Evolutionary conservation across 2,113 vertebrate species (phyloP), one percentile per base, ranked within the genome.

Genomic region (Anoplopoma fimbria): DNA sequence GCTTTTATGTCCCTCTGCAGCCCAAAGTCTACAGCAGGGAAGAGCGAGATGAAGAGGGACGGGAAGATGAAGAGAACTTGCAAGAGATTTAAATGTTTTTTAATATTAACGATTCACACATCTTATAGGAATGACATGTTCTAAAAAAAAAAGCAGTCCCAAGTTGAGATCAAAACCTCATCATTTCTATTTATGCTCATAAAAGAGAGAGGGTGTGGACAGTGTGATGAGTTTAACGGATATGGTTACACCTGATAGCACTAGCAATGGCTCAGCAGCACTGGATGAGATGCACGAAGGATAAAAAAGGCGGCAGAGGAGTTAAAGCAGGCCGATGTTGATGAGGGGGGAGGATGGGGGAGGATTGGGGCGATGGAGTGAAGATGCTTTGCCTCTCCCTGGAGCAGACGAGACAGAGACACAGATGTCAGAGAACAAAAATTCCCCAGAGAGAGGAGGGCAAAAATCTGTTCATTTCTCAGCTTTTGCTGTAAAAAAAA

Each of bases 341-440:
- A 49, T 75, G 75, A 25, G 12, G 47, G 4, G 29, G 17, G 40
- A 2, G 10, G 45, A 4, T n/a, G 45, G 45, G 12, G 75, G 51
- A 53, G 71, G 36, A 42, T 13, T 9, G 70, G 61, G 61, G 81
- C 27, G 34, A 36, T 65, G 61, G 42, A 81, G 85, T 71, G 88
- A 78, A 89, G 83, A 88, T 87, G 69, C 80, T 87, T 81, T 80
- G 38, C 58, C 57, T 86, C 81, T 86, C 89, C 89, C 89, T 85
- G 83, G 87, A 93, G 94, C 90, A 86, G 85, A 74, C 64, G 82
- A 91, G 85, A 84, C 61, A 86, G 89, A 82, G 91, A 89, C 93
- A 89, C 94, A 95, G 92, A 95, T 95, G 94, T 94, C 92, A 88
- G 89, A 87, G 83, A 91, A 93, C 92, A 89, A 81, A 87, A 82